Evolutionary conservation across 2,113 vertebrate species (phyloP), one percentile per base, ranked within the genome.

Genomic region (Hiodon tergisus): DNA sequence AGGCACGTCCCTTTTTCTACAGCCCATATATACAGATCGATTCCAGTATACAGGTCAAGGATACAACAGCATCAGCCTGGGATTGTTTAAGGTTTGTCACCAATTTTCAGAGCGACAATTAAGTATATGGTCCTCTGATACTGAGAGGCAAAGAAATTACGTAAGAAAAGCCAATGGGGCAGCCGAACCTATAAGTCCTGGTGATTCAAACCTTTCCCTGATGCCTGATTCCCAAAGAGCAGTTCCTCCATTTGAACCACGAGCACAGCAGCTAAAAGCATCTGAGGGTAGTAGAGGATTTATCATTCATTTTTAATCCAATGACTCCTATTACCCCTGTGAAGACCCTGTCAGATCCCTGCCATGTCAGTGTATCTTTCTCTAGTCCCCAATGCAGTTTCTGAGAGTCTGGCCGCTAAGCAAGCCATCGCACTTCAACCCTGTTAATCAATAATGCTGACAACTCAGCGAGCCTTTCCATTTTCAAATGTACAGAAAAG

Each of bases 281-380:
- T 72, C 71, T 51, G 58, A 59, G 17, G 60, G 59, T 14, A 48
- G 60, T 61, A 9, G 48, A 47, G 62, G 71, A 52, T 72, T 72
- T 61, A 72, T 72, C 51, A 72, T 72, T 72, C 58, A 72, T 72
- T 72, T 48, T 62, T 62, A 72, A 72, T 61, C 57, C 71, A n/a
- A 57, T 46, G 58, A 2, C 58, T 61, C 59, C 4, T 72, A 52
- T 72, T 62, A 61, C 71, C 48, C 13, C 71, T 50, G 48, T 31
- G 48, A 59, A 51, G 17, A 9, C 46, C 5, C 17, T 50, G 8
- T 8, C 59, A 3, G 71, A 14, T 50, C 31, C 46, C 59, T 17
- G 59, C 6, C 58, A 51, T 61, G 17, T 55, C 47, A 50, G 57
- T 51, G 46, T n/a, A 48, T 16, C 8, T 63, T 52, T 47, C 70